phyloP scores from a whole-genome alignment of 2,888 invertebrate genomes.

The Smittia aterrima region DNA sequence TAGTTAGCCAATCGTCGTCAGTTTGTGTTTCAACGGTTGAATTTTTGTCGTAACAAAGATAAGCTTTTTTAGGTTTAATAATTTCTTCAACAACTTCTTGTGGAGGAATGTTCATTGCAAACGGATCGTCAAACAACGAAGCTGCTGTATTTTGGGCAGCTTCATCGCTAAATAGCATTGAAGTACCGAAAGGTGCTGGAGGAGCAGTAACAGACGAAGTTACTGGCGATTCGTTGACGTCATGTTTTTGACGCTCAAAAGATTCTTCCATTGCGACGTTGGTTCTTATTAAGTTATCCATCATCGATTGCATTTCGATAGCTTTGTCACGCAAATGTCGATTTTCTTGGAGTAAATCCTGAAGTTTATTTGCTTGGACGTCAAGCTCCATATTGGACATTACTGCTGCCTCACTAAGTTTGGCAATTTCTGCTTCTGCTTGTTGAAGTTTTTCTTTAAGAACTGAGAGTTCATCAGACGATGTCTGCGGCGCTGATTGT shows the following conservation, averaged over 20 bases:
- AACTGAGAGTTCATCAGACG: neutral
- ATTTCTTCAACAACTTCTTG: constrained; percentile 51
- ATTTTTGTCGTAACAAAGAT: constrained; percentile 55
- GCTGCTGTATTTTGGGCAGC: neutral
- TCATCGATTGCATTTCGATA: constrained; percentile 51
- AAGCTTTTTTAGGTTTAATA: constrained; percentile 59
- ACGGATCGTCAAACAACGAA: constrained; percentile 28
- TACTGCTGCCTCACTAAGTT: constrained; percentile 1
- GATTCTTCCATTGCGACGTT: constrained; percentile 46
- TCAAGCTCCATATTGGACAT: constrained; percentile 24
- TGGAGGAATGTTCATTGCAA: neutral
- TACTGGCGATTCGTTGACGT: constrained; percentile 36
- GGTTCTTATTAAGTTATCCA: constrained; percentile 52
- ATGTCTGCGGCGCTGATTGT: neutral
- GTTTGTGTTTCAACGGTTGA: constrained; percentile 43
- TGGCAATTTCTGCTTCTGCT: constrained; percentile 9
- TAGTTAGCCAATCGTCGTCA: neutral
- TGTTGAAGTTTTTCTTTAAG: constrained; percentile 27
- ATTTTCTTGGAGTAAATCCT: constrained; percentile 40
- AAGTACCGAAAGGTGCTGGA: constrained; percentile 1
- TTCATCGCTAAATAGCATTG: constrained; percentile 19
- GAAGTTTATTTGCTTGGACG: constrained; percentile 39
- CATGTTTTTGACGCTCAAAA: neutral
- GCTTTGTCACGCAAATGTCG: constrained; percentile 50
- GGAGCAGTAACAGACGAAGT: neutral